Evolutionary conservation across 2,797 vertebrate genomes (phyloP), one percentile per base, ranked within the genome.

Genomic region (Fundulus diaphanus): DNA sequence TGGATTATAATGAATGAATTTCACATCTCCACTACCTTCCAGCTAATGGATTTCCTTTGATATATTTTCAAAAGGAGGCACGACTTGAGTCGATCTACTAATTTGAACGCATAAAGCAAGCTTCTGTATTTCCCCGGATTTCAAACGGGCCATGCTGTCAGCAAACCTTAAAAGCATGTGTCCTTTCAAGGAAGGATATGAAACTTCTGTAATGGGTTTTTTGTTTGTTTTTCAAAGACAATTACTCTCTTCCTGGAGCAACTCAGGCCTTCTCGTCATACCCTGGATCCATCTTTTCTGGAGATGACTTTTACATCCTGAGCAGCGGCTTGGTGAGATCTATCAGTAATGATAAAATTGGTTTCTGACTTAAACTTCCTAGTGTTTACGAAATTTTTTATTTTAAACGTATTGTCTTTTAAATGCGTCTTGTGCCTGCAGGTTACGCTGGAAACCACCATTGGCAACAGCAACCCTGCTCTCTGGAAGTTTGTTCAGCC

Each of bases 231-330:
- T 72, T 51, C 35, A 2, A 81, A 94, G 93, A n/a, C 29, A 88
- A 75, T 22, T 63, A 72, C 6, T 13, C 54, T 44, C 90, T 97
- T 86, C 96, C 97, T 0, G 97, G 98, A 22, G 92, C 85, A 51
- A 72, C 87, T 73, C 93, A 97, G 85, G 94, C 95, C 0, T 99
- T 99, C 88, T 99, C 98, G 0, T 99, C 98, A 29, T 99, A 99
- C 71, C 98, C 98, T 0, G 97, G 97, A 61, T 90, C 95, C 24
- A 96, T 99, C 79, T 98, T 98, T 90, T 99, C 98, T 0, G 94
- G 95, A 3, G 98, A 99, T 59, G 98, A 99, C 89, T 99, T 99
- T 91, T 99, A 99, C 82, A 93, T 99, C 81, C 90, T 98, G 56
- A 96, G 96, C 87, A 99, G 96, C 0, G 95, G 97, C 46, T 89